Evolutionary conservation across 2,797 vertebrate species (phyloP).

Genomic region (Siniperca scherzeri): DNA sequence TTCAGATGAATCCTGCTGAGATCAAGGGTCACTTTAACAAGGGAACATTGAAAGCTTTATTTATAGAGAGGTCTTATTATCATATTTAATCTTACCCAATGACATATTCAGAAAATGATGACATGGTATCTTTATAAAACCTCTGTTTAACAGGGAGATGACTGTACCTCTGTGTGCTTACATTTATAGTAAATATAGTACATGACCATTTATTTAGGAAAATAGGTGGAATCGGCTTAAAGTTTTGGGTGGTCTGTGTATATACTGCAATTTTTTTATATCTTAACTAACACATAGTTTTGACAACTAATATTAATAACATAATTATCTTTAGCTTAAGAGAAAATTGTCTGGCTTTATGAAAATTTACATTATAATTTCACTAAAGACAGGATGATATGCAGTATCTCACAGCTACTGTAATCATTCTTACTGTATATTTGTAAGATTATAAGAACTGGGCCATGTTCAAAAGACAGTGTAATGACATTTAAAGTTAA

Average conservation of each 20-base stretch:
- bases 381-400: neutral
- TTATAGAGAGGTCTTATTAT: neutral
- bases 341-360: too few species aligned
- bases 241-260: neutral
- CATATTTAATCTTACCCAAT: slow-evolving; percentile 18
- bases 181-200: neutral
- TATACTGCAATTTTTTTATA: slow-evolving; percentile 12
- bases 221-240: neutral
- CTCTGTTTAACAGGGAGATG: neutral
- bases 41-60: slow-evolving; percentile 21
- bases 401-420: too few species aligned
- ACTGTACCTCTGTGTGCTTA: neutral
- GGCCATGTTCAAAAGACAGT: neutral
- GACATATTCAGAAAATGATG: neutral
- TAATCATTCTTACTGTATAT: too few species aligned
- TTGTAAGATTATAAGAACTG: neutral
- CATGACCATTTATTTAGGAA: neutral
- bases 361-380: neutral
- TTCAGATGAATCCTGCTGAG: slow-evolving; percentile 21
- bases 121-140: neutral
- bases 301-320: too few species aligned
- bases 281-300: neutral
- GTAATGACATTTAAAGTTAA: neutral
- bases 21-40: slow-evolving; percentile 24
- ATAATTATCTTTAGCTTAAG: neutral